Conservation (phyloP, 2,797 vertebrate species). For the Philypnodon macrostomus region DNA sequence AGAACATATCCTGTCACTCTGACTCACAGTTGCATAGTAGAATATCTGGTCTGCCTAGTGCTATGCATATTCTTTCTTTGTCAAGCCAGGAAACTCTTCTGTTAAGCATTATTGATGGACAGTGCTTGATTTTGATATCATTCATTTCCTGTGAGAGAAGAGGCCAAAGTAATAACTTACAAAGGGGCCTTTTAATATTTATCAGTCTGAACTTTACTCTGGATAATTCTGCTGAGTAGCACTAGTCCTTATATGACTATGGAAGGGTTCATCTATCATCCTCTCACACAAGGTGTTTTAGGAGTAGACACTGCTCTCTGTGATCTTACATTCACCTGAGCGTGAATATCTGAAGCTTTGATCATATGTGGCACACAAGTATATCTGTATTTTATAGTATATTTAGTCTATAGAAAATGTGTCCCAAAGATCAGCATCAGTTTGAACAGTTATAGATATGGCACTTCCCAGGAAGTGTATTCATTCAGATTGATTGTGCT, state of each 20-base stretch:
- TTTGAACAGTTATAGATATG: conserved; percentile 11
- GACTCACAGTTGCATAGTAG: no score
- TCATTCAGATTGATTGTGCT: conserved; percentile 27
- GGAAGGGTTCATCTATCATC: conserved; percentile 33
- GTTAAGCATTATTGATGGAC: conserved; percentile 3
- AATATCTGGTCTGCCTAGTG: no score
- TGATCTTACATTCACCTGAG: conserved; percentile 50
- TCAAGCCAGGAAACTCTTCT: not conserved
- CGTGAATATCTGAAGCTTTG: conserved; percentile 35
- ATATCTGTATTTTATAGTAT: no score
- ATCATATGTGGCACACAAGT: no score
- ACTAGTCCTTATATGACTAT: conserved; percentile 50
- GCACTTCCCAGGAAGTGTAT: conserved; percentile 9
- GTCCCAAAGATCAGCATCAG: not conserved
- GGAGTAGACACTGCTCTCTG: conserved; percentile 51
- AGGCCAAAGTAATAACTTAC: conserved; percentile 8
- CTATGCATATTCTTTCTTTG: not conserved
- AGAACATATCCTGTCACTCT: no score
- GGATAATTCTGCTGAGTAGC: conserved; percentile 22
- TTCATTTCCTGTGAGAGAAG: conserved; percentile 2
- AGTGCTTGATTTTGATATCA: conserved; percentile 2
- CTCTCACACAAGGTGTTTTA: conserved; percentile 47
- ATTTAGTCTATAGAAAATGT: no score
- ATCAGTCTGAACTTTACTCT: conserved; percentile 5
- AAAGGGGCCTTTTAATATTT: conserved; percentile 18